phyloP scores from a whole-genome alignment of 2,797 vertebrate species.

The Dallia pectoralis region DNA sequence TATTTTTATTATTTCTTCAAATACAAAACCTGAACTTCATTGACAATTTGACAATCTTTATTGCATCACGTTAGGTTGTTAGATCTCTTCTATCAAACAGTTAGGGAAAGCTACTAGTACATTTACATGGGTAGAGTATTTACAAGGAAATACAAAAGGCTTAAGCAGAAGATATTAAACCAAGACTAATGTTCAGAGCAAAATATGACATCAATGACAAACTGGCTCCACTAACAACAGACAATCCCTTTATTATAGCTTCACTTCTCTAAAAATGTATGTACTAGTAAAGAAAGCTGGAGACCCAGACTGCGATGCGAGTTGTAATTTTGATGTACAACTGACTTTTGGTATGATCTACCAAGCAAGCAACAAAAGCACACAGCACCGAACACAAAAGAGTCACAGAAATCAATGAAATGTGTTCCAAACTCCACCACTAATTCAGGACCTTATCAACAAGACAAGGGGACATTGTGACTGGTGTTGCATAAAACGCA shows the following conservation, averaged over 20 bases:
- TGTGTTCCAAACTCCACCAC: not conserved
- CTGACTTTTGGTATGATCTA: constrained; percentile 1
- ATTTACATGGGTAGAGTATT: constrained; percentile 37
- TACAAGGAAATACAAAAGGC: constrained; percentile 36
- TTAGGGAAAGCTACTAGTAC: constrained; percentile 52
- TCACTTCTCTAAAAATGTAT: constrained; percentile 33
- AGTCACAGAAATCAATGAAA: constrained; percentile 1
- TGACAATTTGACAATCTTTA: constrained; percentile 60
- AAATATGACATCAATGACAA: constrained; percentile 23
- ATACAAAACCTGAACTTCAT: constrained; percentile 11
- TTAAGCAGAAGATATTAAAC: constrained; percentile 8
- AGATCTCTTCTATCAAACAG: constrained; percentile 60
- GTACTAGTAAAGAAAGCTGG: not conserved
- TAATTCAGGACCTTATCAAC: not conserved
- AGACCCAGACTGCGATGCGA: constrained; percentile 6
- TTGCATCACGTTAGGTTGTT: constrained; percentile 65
- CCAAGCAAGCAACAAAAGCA: not conserved
- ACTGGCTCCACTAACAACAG: constrained; percentile 26
- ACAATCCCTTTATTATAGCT: not conserved
- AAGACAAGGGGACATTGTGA: not conserved
- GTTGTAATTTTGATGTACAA: constrained; percentile 19
- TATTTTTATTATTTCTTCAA: constrained; percentile 1
- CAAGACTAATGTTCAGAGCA: constrained; percentile 34
- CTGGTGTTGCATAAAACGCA: constrained; percentile 13
- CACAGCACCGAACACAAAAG: not conserved